Evolutionary conservation across 64 coral and sea anemone species (phyloP).

Genomic region (Montipora capricornis): DNA sequence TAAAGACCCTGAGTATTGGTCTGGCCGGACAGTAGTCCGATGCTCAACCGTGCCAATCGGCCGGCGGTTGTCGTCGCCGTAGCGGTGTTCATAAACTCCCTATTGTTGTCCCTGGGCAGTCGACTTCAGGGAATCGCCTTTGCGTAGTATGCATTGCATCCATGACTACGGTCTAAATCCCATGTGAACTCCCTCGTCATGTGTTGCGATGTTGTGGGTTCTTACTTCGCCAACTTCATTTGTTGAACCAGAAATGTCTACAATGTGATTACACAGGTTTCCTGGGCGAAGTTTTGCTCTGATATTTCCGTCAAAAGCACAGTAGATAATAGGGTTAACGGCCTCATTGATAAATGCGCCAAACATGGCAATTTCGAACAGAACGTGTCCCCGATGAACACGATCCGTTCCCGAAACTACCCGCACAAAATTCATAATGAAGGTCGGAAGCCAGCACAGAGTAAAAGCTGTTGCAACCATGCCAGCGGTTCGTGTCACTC

Average conservation of each 20-base stretch:
- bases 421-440: too few species aligned
- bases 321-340: constrained; percentile 53
- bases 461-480: too few species aligned
- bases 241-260: background rate
- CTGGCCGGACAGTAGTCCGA: too few species aligned
- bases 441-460: too few species aligned
- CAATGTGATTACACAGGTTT: background rate
- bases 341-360: constrained; percentile 49
- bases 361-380: constrained; percentile 32
- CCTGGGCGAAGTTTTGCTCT: background rate
- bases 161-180: background rate
- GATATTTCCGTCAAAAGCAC: constrained; percentile 57
- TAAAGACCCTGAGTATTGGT: too few species aligned
- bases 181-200: background rate
- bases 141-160: background rate
- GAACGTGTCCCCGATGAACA: background rate
- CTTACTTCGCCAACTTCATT: background rate
- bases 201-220: background rate
- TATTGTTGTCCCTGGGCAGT: too few species aligned
- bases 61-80: too few species aligned
- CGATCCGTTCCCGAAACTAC: background rate
- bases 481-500: too few species aligned
- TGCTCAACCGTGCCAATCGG: too few species aligned
- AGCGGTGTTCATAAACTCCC: too few species aligned
- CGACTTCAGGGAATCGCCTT: too few species aligned